Evolutionary conservation across 1,140 invertebrate species (phyloP).

Genomic region (Eufriesea mexicana): DNA sequence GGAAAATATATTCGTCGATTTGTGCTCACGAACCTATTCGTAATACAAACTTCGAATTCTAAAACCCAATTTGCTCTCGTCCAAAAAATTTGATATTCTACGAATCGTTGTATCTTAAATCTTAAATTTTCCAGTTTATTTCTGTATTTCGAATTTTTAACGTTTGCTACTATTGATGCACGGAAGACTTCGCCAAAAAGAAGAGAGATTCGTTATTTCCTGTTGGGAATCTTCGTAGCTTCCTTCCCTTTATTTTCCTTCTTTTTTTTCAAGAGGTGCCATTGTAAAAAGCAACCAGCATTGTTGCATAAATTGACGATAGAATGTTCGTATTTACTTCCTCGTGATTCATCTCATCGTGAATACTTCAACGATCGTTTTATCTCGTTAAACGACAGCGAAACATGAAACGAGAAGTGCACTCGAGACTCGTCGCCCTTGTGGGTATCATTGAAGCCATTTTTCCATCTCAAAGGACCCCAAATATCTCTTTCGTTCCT

Average conservation of each 20-base stretch:
- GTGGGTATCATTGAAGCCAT: not conserved
- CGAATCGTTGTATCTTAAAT: not conserved
- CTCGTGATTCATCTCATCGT: not conserved
- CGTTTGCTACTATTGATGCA: too few relatives aligned
- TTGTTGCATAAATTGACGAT: constrained; percentile 22
- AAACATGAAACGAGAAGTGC: not conserved
- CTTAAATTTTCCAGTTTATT: not conserved
- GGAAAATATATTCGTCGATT: too few relatives aligned
- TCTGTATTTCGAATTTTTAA: not conserved
- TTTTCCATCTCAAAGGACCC: not conserved
- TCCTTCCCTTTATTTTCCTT: not conserved
- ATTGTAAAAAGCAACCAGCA: not conserved
- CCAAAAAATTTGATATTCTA: too few relatives aligned
- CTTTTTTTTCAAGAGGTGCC: not conserved
- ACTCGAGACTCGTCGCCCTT: not conserved
- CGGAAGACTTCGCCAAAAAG: too few relatives aligned
- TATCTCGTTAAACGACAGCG: not conserved
- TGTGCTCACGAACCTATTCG: too few relatives aligned
- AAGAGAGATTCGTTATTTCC: not conserved
- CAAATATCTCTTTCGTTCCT: not conserved
- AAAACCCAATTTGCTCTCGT: too few relatives aligned
- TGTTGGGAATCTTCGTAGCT: not conserved
- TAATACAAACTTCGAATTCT: too few relatives aligned
- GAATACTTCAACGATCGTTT: not conserved
- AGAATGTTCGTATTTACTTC: not conserved